A percentile compares a stretch with the other conserved stretches of the same genome.
phyloP scores from a whole-genome alignment of 2,113 vertebrate species.

The Globicephala melas region DNA sequence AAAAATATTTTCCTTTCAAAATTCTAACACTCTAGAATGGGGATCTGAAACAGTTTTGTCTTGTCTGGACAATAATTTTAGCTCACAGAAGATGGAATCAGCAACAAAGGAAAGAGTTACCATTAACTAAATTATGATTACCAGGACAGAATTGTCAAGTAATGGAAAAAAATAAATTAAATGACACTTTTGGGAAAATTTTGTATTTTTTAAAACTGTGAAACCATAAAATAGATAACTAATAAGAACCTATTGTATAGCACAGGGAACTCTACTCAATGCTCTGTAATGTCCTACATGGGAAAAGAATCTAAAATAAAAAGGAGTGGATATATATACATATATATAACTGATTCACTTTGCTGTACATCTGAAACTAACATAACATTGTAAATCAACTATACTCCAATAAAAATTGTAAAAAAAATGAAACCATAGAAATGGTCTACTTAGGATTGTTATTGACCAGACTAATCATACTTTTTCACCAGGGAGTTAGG shows the following conservation, averaged over 20 bases:
- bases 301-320: too few relatives aligned
- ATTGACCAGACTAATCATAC: background rate
- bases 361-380: too few relatives aligned
- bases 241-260: too few relatives aligned
- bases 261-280: too few relatives aligned
- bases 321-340: too few relatives aligned
- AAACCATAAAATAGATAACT: too few relatives aligned
- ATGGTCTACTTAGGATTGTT: background rate
- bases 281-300: too few relatives aligned
- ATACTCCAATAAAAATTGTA: too few relatives aligned
- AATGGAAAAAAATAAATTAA: constrained; percentile 11
- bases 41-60: background rate
- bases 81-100: background rate
- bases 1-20: constrained; percentile 7
- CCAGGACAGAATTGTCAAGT: background rate
- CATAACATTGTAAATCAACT: too few relatives aligned
- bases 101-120: background rate
- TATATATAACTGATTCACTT: too few relatives aligned
- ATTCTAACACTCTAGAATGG: background rate
- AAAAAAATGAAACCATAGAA: background rate
- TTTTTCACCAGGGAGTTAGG: background rate
- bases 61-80: background rate
- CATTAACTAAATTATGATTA: background rate
- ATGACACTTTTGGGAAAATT: background rate
- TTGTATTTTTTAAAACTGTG: background rate